Percentiles rank a stretch among this genome's conserved stretches.
Conservation (phyloP, 2,113 vertebrate species). For the Prinia subflava region DNA sequence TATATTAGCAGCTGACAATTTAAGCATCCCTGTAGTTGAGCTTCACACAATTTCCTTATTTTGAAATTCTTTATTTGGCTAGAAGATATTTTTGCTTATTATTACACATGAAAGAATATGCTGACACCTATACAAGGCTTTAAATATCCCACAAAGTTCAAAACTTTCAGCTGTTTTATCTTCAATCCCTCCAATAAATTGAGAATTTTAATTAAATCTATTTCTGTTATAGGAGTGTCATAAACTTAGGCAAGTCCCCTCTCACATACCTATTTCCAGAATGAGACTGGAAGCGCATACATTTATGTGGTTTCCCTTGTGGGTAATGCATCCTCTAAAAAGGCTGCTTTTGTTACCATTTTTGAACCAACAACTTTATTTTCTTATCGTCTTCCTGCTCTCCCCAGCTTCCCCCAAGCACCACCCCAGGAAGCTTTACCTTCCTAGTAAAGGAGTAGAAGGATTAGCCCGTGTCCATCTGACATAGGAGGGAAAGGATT, state of each 20-base stretch:
- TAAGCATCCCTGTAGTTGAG: not conserved
- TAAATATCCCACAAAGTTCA: not conserved
- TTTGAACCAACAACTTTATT: not conserved
- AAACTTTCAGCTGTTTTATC: not conserved
- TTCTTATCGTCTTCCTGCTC: not conserved
- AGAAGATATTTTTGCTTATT: not conserved
- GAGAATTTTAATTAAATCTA: not conserved
- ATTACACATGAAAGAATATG: not conserved
- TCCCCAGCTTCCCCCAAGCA: accelerated
- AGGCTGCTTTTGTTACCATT: not conserved
- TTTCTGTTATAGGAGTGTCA: not conserved
- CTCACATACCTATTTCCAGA: not conserved
- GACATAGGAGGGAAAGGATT: slow-evolving; percentile 27
- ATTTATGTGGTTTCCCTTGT: not conserved
- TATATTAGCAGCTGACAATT: not conserved
- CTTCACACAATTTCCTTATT: not conserved
- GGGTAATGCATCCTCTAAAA: not conserved
- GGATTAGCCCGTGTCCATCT: slow-evolving; percentile 10
- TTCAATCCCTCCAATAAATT: not conserved
- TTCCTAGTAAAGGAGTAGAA: not conserved
- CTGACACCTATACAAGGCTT: not conserved
- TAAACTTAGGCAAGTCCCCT: not conserved
- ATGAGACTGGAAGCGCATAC: not conserved
- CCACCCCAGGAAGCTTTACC: not conserved
- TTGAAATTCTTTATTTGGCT: not conserved